Evolutionary conservation across 2,888 invertebrate species (phyloP), one percentile per base, ranked within the genome.

Genomic region (Rotaria magnacalcarata): DNA sequence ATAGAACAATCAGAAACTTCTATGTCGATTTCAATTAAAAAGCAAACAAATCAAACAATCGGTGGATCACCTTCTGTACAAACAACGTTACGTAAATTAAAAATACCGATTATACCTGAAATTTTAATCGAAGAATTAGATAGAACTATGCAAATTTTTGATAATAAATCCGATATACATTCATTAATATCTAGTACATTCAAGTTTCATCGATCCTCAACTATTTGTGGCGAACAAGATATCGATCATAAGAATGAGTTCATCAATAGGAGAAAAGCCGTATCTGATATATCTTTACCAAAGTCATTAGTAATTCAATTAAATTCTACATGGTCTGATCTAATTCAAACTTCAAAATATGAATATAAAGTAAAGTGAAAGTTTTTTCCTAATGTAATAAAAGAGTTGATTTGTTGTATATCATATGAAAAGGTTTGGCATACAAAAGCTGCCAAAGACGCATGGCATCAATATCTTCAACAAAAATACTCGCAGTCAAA

Each of bases 311-410:
- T 80, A 14, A 11, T 80, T 24, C 10, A 14, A n/a, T 80, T 80
- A n/a, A 47, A 80, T 80, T 43, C 80, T n/a, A n/a, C 43, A n/a
- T 80, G 80, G 80, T 11, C 21, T 80, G 80, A 80, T 47, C 41
- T 80, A 24, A 80, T 47, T 14, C 0, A 47, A 80, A 47, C 47
- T n/a, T 14, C 80, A 0, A n/a, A 80, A 24, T 80, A 80, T 47
- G 47, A 80, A 47, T 47, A n/a, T 5, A 80, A 80, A n/a, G 80
- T 80, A 80, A 47, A n/a, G 2, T 0, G 2, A 74, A 41, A 41
- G 11, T 43, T 47, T 19, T 43, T 47, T 21, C 24, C 10, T 4
- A 52, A 52, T 52, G 11, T 16, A 16, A 52, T 52, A 16, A 0
- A 4, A 16, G 16, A 52, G 16, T 50, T 14, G 14, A 50, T 80